These are phyloP conservation scores for Centrocercus urophasianus DNA, from an alignment of 2,113 vertebrate genomes.

Conservation along the genomic window DNA sequence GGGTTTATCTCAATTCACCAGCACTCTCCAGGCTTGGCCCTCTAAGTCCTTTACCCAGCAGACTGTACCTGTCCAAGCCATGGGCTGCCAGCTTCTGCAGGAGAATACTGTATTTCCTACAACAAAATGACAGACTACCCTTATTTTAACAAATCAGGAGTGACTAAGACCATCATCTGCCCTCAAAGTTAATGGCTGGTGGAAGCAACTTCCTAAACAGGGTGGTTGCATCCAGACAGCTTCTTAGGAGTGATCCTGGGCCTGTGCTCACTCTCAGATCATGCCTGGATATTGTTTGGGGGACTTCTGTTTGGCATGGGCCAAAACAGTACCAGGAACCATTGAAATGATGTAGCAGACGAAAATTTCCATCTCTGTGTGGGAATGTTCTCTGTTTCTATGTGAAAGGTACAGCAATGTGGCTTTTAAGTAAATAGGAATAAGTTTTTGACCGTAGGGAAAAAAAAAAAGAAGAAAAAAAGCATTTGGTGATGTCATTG, in stretches of 20 bases:
- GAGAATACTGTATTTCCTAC: background rate
- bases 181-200: background rate
- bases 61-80: too few relatives aligned
- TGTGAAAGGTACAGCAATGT: background rate
- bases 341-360: background rate
- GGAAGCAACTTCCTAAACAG: background rate
- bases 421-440: background rate
- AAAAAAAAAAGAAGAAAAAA: background rate
- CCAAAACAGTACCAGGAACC: background rate
- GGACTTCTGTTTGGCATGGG: background rate
- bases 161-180: background rate
- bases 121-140: background rate
- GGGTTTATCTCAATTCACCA: too few relatives aligned
- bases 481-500: background rate
- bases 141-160: background rate
- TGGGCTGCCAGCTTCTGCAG: too few relatives aligned
- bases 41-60: too few relatives aligned
- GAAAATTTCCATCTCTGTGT: fast-evolving
- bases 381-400: background rate
- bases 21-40: too few relatives aligned
- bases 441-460: background rate
- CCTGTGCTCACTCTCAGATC: background rate
- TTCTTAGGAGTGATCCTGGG: background rate
- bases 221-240: background rate
- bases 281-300: fast-evolving